Conservation (phyloP, 2,113 vertebrate species). For the Psittacula cyanocephala region DNA sequence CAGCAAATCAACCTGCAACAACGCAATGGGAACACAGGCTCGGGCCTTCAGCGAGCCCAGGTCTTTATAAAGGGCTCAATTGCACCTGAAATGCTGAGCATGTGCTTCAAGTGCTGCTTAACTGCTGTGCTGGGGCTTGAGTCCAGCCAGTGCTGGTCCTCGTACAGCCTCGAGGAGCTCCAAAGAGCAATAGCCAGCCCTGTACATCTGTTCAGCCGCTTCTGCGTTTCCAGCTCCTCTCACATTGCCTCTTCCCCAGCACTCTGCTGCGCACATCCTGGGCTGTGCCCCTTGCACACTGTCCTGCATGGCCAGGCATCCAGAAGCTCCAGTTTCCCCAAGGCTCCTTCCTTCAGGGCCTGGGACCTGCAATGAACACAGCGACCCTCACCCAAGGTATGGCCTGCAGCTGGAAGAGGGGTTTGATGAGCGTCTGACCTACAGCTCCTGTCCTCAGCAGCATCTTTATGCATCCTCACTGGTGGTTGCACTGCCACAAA, state of each 20-base stretch:
- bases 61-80: not conserved
- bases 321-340: not conserved
- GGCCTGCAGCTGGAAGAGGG: not conserved
- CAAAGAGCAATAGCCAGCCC: not conserved
- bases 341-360: not conserved
- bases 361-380: accelerated
- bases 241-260: accelerated
- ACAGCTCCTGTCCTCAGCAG: not conserved
- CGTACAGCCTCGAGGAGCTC: accelerated
- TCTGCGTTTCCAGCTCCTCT: not conserved
- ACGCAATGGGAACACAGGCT: not conserved
- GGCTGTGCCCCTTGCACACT: accelerated
- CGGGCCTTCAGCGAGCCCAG: not conserved
- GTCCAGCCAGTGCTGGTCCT: not conserved
- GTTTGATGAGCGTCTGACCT: not conserved
- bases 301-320: not conserved
- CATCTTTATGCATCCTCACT: accelerated
- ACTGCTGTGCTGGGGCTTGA: not conserved
- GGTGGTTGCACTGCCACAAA: too few species aligned
- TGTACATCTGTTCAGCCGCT: accelerated
- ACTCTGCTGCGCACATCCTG: not conserved
- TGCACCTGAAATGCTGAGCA: not conserved
- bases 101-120: not conserved
- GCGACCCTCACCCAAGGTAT: accelerated
- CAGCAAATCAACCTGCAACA: not conserved